Percentiles rank a stretch among this genome's conserved stretches.
These are phyloP conservation scores for Aleiodes leptofemur DNA, from an alignment of 2,888 invertebrate species.

Conservation along the genomic window DNA sequence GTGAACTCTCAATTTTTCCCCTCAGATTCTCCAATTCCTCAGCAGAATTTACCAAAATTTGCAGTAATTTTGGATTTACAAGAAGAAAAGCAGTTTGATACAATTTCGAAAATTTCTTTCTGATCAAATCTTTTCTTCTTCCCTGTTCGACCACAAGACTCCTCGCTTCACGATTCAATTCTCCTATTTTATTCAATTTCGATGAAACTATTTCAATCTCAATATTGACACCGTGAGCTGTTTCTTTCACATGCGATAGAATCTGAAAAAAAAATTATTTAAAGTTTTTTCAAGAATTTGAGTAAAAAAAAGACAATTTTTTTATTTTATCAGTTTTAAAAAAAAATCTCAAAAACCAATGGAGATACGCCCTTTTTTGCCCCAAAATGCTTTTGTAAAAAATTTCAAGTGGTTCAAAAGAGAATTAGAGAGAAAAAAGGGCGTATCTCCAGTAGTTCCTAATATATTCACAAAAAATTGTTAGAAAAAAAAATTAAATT, in stretches of 20 bases:
- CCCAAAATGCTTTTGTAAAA: too few species aligned
- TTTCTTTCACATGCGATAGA: slow-evolving; percentile 56
- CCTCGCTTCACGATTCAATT: slow-evolving; percentile 40
- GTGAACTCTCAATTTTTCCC: slow-evolving; percentile 29
- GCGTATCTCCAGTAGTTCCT: too few species aligned
- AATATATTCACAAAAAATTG: too few species aligned
- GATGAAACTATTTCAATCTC: slow-evolving; percentile 38
- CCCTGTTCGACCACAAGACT: slow-evolving; percentile 42
- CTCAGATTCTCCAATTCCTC: slow-evolving; percentile 45
- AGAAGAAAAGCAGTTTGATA: slow-evolving; percentile 49
- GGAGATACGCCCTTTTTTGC: too few species aligned
- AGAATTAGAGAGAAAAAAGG: too few species aligned
- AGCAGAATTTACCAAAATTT: slow-evolving; percentile 53
- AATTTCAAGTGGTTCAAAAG: too few species aligned
- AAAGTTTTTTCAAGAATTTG: too few species aligned
- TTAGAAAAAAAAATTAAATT: too few species aligned
- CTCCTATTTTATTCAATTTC: slow-evolving; percentile 26
- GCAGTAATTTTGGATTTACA: slow-evolving; percentile 50
- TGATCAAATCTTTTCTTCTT: slow-evolving; percentile 45
- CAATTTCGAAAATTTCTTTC: slow-evolving; percentile 50
- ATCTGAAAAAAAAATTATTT: slow-evolving; percentile 44
- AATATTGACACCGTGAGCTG: slow-evolving; percentile 42
- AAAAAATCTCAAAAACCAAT: too few species aligned
- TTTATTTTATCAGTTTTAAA: too few species aligned
- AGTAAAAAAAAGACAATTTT: too few species aligned